These are phyloP conservation scores for Drosophila ambigua DNA, from an alignment of 1,140 invertebrate species.

Conservation along the genomic window DNA sequence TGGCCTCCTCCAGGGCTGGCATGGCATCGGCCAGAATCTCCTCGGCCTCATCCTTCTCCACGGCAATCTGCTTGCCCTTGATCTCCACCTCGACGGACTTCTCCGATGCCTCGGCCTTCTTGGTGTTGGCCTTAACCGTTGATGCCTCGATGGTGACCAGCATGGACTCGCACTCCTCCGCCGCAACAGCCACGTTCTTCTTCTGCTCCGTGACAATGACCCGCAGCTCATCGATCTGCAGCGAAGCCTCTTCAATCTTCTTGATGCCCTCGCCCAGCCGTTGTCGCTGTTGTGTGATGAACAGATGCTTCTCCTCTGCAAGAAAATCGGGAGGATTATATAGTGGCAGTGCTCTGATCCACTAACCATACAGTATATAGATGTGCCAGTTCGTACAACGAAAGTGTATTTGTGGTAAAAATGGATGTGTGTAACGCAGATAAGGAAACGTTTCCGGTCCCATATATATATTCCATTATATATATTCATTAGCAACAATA, in stretches of 20 bases:
- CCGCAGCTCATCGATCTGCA: constrained; percentile 78
- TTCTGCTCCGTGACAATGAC: constrained; percentile 81
- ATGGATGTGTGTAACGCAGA: too few relatives aligned
- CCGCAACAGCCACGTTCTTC: constrained; percentile 74
- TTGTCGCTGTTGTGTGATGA: constrained; percentile 83
- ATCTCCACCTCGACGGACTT: constrained; percentile 92
- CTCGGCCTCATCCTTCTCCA: constrained; percentile 93
- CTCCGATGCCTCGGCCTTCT: constrained; percentile 90
- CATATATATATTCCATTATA: too few relatives aligned
- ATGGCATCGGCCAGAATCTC: constrained; percentile 90
- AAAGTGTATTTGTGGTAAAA: too few relatives aligned
- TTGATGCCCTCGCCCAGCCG: constrained; percentile 84
- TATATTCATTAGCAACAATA: too few relatives aligned
- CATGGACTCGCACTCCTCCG: constrained; percentile 80
- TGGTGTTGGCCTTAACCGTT: constrained; percentile 88
- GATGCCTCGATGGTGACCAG: constrained; percentile 84
- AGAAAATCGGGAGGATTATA: not conserved
- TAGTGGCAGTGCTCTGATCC: too few relatives aligned
- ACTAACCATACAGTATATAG: too few relatives aligned
- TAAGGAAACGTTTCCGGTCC: too few relatives aligned
- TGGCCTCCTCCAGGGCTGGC: constrained; percentile 92
- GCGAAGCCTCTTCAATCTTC: constrained; percentile 81
- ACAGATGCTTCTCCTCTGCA: constrained; percentile 84
- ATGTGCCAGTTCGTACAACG: too few relatives aligned
- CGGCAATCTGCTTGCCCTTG: constrained; percentile 89